These are phyloP conservation scores for Sandelia bainsii DNA, from an alignment of 2,797 vertebrate genomes.

Conservation along the genomic window DNA sequence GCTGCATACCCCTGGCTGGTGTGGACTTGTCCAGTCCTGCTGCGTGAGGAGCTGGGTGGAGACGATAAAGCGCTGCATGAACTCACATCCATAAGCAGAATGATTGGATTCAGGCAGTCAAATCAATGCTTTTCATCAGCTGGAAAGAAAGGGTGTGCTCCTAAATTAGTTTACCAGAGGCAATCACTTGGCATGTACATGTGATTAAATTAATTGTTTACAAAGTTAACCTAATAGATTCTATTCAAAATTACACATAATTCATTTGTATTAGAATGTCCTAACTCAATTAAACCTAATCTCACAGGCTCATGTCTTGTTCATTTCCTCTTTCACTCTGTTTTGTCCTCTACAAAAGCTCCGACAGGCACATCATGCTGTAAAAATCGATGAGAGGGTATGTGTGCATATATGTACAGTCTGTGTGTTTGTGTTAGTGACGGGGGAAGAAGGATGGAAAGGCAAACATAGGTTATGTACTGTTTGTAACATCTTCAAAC, in stretches of 20 bases:
- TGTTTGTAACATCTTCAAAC: slow-evolving; percentile 61
- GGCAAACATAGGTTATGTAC: slow-evolving; percentile 72
- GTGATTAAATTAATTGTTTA: slow-evolving; percentile 44
- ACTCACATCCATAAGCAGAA: slow-evolving; percentile 41
- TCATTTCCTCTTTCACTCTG: slow-evolving; percentile 30
- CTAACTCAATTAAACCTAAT: slow-evolving; percentile 27
- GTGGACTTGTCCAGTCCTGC: slow-evolving; percentile 42
- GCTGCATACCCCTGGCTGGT: slow-evolving; percentile 44
- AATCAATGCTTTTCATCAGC: slow-evolving; percentile 64
- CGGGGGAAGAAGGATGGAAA: background rate
- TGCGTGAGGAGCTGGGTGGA: slow-evolving; percentile 48
- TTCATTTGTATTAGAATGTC: slow-evolving; percentile 34
- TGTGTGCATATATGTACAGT: background rate
- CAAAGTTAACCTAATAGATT: slow-evolving; percentile 25
- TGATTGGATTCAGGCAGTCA: slow-evolving; percentile 23
- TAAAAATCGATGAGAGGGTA: slow-evolving; percentile 15
- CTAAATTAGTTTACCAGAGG: slow-evolving; percentile 37
- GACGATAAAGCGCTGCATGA: slow-evolving; percentile 32
- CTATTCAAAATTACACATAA: slow-evolving; percentile 31
- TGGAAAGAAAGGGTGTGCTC: slow-evolving; percentile 19
- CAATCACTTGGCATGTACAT: slow-evolving; percentile 45
- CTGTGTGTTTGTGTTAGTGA: slow-evolving; percentile 27
- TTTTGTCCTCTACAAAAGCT: slow-evolving; percentile 16
- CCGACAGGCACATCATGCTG: background rate
- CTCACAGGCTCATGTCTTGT: slow-evolving; percentile 4